Conservation (phyloP, 2,797 vertebrate genomes). For the Paramormyrops hopkinsi region DNA sequence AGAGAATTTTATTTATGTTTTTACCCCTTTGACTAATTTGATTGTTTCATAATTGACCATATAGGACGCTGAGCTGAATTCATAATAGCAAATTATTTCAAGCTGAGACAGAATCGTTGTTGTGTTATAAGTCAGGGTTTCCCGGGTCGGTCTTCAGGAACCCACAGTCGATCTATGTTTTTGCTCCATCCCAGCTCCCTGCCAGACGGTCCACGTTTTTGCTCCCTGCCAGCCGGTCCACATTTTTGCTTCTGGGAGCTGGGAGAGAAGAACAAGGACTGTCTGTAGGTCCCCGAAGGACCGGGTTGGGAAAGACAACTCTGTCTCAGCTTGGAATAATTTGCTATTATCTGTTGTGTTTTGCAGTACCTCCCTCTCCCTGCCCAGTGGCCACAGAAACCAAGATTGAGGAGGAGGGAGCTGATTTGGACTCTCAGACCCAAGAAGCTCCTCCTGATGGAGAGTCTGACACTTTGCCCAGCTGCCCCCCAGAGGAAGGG, state of each 20-base stretch:
- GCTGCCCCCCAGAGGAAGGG: not conserved
- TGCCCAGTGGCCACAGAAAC: slow-evolving; percentile 15
- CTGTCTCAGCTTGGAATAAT: not conserved
- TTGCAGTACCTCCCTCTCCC: not conserved
- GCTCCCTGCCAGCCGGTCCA: too few relatives aligned
- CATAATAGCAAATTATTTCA: not conserved
- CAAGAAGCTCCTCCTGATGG: not conserved
- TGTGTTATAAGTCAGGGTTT: too few relatives aligned
- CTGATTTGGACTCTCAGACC: not conserved
- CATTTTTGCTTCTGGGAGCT: not conserved
- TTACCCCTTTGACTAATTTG: not conserved
- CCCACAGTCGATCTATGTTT: too few relatives aligned
- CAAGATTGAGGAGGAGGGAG: not conserved
- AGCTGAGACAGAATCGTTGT: not conserved
- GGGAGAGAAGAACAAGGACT: not conserved
- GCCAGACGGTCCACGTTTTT: not conserved
- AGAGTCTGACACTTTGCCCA: not conserved
- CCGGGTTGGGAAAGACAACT: not conserved
- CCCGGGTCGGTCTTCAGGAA: too few relatives aligned
- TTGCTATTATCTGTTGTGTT: not conserved
- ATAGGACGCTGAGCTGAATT: not conserved
- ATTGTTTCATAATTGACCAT: not conserved
- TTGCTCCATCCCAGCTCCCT: too few relatives aligned
- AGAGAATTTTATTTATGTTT: too few relatives aligned
- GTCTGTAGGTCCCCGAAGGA: not conserved